Evolutionary conservation across 2,888 invertebrate genomes (phyloP), one percentile per base, ranked within the genome.

Genomic region (Agonopterix heracliana): DNA sequence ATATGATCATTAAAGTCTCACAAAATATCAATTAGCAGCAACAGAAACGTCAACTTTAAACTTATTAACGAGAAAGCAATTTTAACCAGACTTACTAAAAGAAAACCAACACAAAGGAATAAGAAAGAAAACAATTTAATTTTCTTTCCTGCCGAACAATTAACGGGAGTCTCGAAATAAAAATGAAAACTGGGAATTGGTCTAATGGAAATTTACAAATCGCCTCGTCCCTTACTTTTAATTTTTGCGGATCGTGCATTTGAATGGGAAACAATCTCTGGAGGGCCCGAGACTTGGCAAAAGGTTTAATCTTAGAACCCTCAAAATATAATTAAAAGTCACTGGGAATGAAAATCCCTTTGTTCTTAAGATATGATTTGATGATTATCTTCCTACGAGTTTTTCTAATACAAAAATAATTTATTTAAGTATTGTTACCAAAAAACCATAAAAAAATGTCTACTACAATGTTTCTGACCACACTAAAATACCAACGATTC

Each of bases 51-150:
- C 60, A 59, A 68, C 56, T 44, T 61, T 60, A 51, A 54, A 64
- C 66, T 54, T 69, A 61, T 64, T 64, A 64, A 63, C 57, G 51
- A 62, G 55, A 59, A 61, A 64, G 60, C 59, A 58, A 63, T 66
- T 67, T 59, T 53, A 66, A 50, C 55, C 54, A 60, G 66, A 67
- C 61, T 66, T 65, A 66, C 61, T 68, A 72, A 71, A 73, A 69
- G 64, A 68, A 70, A 73, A 57, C 59, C 61, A 55, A 60, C 57
- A 64, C 65, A 63, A 66, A 63, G 59, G 60, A 63, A 66, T 64
- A 66, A 68, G 70, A 66, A 66, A 66, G 66, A 72, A 74, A 74
- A 75, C 71, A 71, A 72, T 74, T 74, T 71, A 70, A 75, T 75
- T 67, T 68, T 61, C 62, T 58, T 57, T 55, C 55, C 60, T 57